Evolutionary conservation across 2,797 vertebrate genomes (phyloP), one percentile per base, ranked within the genome.

Genomic region (Loris lydekkerianus): DNA sequence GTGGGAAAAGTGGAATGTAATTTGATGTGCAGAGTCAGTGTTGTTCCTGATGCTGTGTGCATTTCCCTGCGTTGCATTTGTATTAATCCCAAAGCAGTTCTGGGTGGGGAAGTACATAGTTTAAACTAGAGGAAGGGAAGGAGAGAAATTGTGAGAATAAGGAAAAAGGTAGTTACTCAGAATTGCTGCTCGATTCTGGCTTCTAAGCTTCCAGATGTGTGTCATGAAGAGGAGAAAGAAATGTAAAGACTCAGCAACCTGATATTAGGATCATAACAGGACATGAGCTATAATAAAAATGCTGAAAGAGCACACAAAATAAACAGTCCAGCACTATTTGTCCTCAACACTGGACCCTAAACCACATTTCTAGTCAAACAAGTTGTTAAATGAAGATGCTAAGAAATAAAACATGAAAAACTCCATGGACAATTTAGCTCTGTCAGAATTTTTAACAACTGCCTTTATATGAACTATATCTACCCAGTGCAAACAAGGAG

Each of bases 201-300:
- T 85, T 80, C 40, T 40, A 40, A 94, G 14, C 78, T 69, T 97
- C 95, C 85, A 97, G 92, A 77, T 72, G 69, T 87, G 77, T 85
- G 92, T 82, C 94, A 98, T 46, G 81, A 97, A 93, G 88, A 97
- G 83, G 88, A 98, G 73, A 81, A 97, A 92, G 95, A 95, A 81
- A 96, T 94, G 58, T 92, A 83, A 78, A 63, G 89, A 97, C 87
- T 89, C 43, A 97, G 91, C 61, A 84, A 93, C 80, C 60, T 80
- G 70, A 95, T 4, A 13, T 90, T 70, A 56, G 81, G 95, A 93
- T 93, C 88, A 69, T 82, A 91, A 56, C 81, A 85, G 77, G 91
- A 94, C 93, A 77, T 63, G 96, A 92, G 94, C 91, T 88, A 25
- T 0, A 67, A 95, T 75, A 53, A 86, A 63, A 86, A 67, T 58